Percentiles rank a stretch among this genome's conserved stretches.
These are phyloP conservation scores for Furcula furcula DNA, from an alignment of 2,888 invertebrate species.

Conservation along the genomic window DNA sequence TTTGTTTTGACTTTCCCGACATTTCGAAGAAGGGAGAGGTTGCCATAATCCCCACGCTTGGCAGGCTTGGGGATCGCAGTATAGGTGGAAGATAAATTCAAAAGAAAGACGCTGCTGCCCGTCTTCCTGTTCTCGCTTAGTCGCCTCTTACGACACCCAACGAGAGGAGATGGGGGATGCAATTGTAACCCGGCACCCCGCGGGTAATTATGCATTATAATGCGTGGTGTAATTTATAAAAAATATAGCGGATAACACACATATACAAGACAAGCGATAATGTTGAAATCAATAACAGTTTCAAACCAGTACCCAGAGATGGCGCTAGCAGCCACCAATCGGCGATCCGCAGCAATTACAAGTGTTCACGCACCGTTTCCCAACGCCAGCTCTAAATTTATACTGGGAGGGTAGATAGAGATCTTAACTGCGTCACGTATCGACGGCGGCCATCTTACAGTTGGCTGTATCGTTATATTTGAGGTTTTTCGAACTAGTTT, in stretches of 20 bases:
- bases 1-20: too few relatives aligned
- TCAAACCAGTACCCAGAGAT: constrained; percentile 30
- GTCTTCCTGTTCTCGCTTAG: too few relatives aligned
- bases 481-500: constrained; percentile 11
- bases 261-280: not conserved
- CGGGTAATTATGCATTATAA: too few relatives aligned
- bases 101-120: too few relatives aligned
- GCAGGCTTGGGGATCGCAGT: too few relatives aligned
- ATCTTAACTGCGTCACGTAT: constrained; percentile 58
- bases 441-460: constrained; percentile 34
- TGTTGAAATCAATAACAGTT: constrained; percentile 14
- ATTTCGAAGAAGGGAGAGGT: too few relatives aligned
- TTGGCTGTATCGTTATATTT: constrained; percentile 16
- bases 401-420: constrained; percentile 59
- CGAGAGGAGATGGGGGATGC: too few relatives aligned
- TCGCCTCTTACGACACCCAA: too few relatives aligned
- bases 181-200: too few relatives aligned
- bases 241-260: not conserved
- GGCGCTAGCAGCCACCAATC: constrained; percentile 25
- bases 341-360: constrained; percentile 26
- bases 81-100: too few relatives aligned
- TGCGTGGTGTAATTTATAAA: too few relatives aligned
- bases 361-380: constrained; percentile 56
- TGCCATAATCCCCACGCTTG: too few relatives aligned
- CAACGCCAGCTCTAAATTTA: constrained; percentile 44